Conservation (phyloP, 2,797 vertebrate genomes). For the Antrozous pallidus region DNA sequence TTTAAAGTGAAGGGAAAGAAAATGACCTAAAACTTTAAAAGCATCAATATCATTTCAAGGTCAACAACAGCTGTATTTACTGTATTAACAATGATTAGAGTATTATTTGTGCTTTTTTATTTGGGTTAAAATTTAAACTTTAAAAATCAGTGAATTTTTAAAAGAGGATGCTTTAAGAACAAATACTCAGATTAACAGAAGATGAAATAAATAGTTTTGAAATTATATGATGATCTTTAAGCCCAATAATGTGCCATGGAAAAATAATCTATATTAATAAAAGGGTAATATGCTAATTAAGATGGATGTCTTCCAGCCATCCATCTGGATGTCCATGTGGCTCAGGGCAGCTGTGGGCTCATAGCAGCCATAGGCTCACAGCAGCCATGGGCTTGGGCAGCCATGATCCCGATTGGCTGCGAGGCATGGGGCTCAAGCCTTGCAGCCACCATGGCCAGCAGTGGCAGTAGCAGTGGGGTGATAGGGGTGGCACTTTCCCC, state of each 20-base stretch:
- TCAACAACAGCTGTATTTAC: neutral
- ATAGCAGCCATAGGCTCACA: too few relatives aligned
- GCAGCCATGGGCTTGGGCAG: too few relatives aligned
- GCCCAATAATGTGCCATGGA: neutral
- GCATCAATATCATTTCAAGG: constrained; percentile 30
- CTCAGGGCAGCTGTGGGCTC: too few relatives aligned
- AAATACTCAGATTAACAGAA: neutral
- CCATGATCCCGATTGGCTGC: too few relatives aligned
- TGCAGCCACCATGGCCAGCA: too few relatives aligned
- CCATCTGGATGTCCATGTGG: too few relatives aligned
- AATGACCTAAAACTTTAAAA: constrained; percentile 10
- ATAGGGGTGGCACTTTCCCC: too few relatives aligned
- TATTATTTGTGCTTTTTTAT: neutral
- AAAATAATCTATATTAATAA: too few relatives aligned
- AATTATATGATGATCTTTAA: neutral
- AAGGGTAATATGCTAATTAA: too few relatives aligned
- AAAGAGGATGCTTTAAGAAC: neutral
- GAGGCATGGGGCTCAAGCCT: too few relatives aligned
- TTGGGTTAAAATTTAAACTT: constrained; percentile 9
- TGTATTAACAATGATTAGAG: constrained; percentile 22
- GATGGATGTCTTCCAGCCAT: too few relatives aligned
- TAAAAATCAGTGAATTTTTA: constrained; percentile 20
- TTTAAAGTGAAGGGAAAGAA: neutral
- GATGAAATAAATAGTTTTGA: neutral
- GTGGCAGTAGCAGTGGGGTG: too few relatives aligned